phyloP scores from a whole-genome alignment of 2,113 vertebrate genomes.

The Symphodus melops region DNA sequence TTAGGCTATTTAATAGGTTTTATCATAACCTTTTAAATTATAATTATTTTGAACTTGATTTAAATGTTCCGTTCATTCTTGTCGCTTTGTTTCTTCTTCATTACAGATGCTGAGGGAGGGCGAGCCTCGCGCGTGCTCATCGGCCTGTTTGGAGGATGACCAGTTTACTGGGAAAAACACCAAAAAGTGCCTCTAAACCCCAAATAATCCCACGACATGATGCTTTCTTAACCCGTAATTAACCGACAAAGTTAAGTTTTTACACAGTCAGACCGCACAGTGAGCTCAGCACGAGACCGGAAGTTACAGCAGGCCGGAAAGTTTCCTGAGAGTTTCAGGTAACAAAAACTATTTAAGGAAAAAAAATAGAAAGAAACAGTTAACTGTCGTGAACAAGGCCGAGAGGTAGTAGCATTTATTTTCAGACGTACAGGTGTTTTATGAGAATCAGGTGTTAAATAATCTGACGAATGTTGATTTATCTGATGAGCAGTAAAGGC shows the following conservation, averaged over 20 bases:
- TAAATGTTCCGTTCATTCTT: not conserved
- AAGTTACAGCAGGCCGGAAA: constrained; percentile 26
- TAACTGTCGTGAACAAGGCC: not conserved
- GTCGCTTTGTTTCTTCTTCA: constrained; percentile 6
- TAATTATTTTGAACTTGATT: not conserved
- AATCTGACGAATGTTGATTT: not conserved
- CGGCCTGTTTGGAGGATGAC: constrained; percentile 64
- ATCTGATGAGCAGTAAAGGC: too few relatives aligned
- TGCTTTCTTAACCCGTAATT: constrained; percentile 34
- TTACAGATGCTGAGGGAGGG: constrained; percentile 44
- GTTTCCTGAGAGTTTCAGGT: not conserved
- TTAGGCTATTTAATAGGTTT: not conserved
- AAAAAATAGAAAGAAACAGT: not conserved
- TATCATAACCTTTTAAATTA: not conserved
- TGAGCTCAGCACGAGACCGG: not conserved
- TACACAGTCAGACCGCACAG: constrained; percentile 5
- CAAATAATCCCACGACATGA: constrained; percentile 49
- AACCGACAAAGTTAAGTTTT: constrained; percentile 22
- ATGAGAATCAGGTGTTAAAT: not conserved
- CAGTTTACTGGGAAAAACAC: constrained; percentile 50
- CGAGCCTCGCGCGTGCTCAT: constrained; percentile 16
- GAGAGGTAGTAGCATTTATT: not conserved
- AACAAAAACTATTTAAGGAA: not conserved
- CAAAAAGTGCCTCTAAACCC: constrained; percentile 38
- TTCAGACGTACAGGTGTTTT: not conserved